Evolutionary conservation across 1,140 invertebrate genomes (phyloP), one percentile per base, ranked within the genome.

Genomic region (Aphaenogaster ashmeadi): DNA sequence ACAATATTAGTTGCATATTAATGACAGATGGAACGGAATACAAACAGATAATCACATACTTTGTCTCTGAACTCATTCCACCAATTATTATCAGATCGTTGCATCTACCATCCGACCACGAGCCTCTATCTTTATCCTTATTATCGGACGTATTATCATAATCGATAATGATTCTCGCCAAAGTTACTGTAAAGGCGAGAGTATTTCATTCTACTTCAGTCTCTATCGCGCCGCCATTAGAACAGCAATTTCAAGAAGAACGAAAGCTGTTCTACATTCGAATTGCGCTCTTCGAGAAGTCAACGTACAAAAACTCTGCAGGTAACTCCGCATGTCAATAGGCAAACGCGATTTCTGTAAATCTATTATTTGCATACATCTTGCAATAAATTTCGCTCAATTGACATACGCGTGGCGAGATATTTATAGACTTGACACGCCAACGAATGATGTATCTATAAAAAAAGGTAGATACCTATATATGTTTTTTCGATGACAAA

Each of bases 81-180:
- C 56, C 54, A 9, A 52, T 75, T 83, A 83, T 47, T 62, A 47
- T 15, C 33, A 38, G 54, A 84, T 75, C 54, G 33, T 84, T 60
- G 80, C 54, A 38, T 41, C n/a, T 41, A 44, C 6, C 21, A 54
- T 27, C 47, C 21, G 38, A 71, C 3, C 15, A 21, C n/a, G 64
- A n/a, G 8, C 6, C 38, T 83, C 58, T 83, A 72, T 72, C 54
- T n/a, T 75, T 33, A 50, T 62, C 56, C 36, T 84, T 47, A 74
- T 83, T 83, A 83, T 72, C 41, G 3, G 2, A n/a, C 18, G 2
- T 41, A 80, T 80, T 80, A 80, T 67, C 33, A 75, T 62, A 84
- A 84, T 84, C 80, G 21, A 84, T 84, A 84, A 74, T 47, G 41
- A 74, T 60, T n/a, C 52, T 74, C 7, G 13, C 5, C 27, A 18